phyloP scores from a whole-genome alignment of 2,113 vertebrate genomes.

The Antigone vipio region DNA sequence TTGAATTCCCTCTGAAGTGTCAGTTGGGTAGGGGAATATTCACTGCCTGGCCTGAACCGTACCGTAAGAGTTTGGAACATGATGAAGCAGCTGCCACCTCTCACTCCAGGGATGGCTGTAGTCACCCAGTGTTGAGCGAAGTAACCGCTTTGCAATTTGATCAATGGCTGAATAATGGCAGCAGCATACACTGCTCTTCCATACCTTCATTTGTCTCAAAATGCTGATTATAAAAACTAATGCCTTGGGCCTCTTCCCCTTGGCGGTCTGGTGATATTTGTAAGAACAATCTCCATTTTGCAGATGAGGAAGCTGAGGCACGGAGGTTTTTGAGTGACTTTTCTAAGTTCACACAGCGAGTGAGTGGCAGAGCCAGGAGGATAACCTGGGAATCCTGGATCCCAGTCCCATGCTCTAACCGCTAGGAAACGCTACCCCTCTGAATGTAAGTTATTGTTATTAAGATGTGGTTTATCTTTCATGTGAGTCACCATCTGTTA shows the following conservation, averaged over 20 bases:
- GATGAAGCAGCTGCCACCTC: neutral
- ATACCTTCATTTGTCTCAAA: neutral
- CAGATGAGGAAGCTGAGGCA: constrained; percentile 19
- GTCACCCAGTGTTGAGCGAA: neutral
- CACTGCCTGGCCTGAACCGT: neutral
- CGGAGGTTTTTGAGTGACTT: neutral
- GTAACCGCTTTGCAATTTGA: neutral
- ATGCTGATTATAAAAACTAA: neutral
- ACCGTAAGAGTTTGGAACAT: neutral
- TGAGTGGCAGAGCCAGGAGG: neutral
- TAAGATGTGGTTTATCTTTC: constrained; percentile 49
- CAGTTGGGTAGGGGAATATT: neutral
- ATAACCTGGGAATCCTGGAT: constrained; percentile 6
- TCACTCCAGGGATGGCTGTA: neutral
- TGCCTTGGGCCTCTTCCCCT: neutral
- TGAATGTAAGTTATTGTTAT: constrained; percentile 48
- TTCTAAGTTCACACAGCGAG: neutral
- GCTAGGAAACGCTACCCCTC: neutral
- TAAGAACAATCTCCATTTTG: neutral
- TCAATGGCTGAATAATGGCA: neutral
- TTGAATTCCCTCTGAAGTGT: neutral
- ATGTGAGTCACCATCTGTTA: constrained; percentile 22
- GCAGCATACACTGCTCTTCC: neutral
- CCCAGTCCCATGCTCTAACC: neutral
- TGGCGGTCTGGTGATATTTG: neutral